Base-by-base conservation (phyloP, 2,888 invertebrate genomes). In the Penaeus monodon region DNA sequence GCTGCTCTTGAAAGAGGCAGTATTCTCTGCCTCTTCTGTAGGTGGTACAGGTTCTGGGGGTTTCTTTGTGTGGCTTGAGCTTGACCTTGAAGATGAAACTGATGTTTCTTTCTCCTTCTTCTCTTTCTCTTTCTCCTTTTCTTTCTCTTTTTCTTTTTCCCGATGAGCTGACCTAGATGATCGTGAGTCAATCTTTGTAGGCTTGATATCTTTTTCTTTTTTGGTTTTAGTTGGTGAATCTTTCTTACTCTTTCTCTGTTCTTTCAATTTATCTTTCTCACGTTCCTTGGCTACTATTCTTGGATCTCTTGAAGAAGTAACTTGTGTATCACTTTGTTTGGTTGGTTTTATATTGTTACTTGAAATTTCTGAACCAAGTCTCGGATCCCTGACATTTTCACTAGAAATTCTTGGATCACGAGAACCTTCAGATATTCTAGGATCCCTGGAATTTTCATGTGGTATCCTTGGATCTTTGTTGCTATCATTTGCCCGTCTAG, bases 371-470 rank as follows among this genome's bases (percentile, higher is more conserved):
- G 65, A 22, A 38, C 33, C 68, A 10, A 81, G 80, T 80, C 88
- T 81, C 6, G 84, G 88, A 65, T 85, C 85, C 14, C 85, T 49
- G 2, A 79, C 79, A 63, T 49, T 57, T 17, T 77, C 77, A 17
- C 24, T 14, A 27, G 57, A n/a, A 77, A 77, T 57, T n/a, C 77
- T 77, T 57, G 77, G 77, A 57, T 77, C 77, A 57, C 77, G 77
- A n/a, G 49, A 57, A 27, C 29, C 29, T 24, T 82, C 82, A 57
- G 63, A 38, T 82, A 82, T 49, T 22, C 84, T 65, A n/a, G 84
- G 84, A 77, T 86, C 86, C 66, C 86, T 63, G 1, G 86, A 76
- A 12, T 57, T 49, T 17, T 83, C 82, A 38, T 73, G 82, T 74
- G 57, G 64, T 63, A 85, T 66, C 29, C 85, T 80, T 20, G 85